Percentiles rank a stretch among this genome's conserved stretches.
Evolutionary conservation across 2,113 vertebrate species (phyloP).

Genomic region (Gymnarchus niloticus): DNA sequence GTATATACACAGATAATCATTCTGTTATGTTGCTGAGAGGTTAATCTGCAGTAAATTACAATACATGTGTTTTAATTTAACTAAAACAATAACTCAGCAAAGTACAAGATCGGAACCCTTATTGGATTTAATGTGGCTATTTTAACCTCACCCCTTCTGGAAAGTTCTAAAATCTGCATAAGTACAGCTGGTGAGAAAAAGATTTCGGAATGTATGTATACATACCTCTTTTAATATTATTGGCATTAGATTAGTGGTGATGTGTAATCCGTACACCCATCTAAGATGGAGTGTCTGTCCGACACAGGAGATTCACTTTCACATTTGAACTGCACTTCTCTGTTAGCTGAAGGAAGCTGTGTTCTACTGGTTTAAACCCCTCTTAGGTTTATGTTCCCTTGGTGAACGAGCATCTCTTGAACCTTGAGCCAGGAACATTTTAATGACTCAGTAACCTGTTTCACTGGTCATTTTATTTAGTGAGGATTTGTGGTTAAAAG

Average conservation of each 20-base stretch:
- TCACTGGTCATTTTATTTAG: background rate
- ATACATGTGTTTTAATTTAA: background rate
- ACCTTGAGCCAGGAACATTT: too few species aligned
- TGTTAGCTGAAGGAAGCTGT: background rate
- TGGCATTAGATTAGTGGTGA: background rate
- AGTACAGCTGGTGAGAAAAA: background rate
- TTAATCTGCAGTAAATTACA: background rate
- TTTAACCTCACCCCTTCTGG: too few species aligned
- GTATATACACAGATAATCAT: background rate
- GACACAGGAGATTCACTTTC: background rate
- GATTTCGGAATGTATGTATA: background rate
- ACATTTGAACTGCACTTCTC: background rate
- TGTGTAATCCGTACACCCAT: background rate
- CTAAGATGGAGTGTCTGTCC: background rate
- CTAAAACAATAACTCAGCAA: background rate
- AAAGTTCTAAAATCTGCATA: background rate
- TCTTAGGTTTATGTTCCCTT: background rate
- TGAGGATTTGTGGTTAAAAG: background rate
- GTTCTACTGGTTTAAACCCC: background rate
- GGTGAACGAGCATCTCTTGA: background rate
- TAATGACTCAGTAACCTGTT: background rate
- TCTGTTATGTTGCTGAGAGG: background rate
- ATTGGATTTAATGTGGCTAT: background rate
- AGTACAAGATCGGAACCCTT: background rate
- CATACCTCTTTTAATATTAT: background rate